Evolutionary conservation across 2,888 invertebrate genomes (phyloP).

Genomic region (Athrips mouffetella): DNA sequence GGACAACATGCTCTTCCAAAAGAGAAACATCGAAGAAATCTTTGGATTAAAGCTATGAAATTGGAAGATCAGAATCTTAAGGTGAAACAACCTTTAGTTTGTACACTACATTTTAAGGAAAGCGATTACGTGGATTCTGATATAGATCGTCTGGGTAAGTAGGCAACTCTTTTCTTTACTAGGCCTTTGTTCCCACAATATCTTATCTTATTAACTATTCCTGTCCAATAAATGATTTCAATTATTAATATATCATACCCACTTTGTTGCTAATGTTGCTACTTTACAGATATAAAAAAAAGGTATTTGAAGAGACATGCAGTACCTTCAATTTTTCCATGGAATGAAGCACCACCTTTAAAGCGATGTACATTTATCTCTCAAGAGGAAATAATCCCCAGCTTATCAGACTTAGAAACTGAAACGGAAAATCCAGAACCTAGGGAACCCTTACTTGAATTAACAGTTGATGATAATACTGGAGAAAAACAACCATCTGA

Average conservation of each 20-base stretch:
- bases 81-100: not conserved
- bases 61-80: not conserved
- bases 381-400: not conserved
- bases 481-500: not conserved
- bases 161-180: not conserved
- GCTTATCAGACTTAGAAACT: not conserved
- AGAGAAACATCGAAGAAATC: not conserved
- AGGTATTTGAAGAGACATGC: not conserved
- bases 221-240: not conserved
- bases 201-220: not conserved
- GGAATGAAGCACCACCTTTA: not conserved
- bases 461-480: not conserved
- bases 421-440: not conserved
- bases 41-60: not conserved
- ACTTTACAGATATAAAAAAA: not conserved
- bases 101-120: not conserved
- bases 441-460: not conserved
- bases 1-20: not conserved
- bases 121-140: not conserved
- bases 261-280: not conserved
- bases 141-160: not conserved
- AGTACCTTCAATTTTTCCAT: constrained; percentile 1
- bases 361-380: not conserved
- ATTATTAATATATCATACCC: not conserved
- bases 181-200: not conserved